A percentile compares a stretch with the other conserved stretches of the same genome.
These are phyloP conservation scores for Tinamus major DNA, from an alignment of 2,797 vertebrate genomes.

Conservation along the genomic window DNA sequence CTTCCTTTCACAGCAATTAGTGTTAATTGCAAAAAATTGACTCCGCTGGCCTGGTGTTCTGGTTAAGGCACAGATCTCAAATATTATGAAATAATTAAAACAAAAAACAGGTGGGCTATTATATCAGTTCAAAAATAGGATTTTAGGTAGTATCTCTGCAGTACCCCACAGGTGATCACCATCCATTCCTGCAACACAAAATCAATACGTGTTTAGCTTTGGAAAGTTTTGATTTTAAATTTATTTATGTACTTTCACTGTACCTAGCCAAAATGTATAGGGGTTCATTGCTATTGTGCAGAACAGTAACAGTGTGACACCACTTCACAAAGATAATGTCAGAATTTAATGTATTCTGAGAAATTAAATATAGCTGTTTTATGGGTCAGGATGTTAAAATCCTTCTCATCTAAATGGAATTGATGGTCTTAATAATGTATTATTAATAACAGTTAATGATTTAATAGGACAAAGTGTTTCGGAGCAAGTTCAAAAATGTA, in stretches of 20 bases:
- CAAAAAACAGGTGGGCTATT: background rate
- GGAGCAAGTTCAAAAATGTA: background rate
- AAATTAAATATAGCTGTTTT: background rate
- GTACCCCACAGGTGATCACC: background rate
- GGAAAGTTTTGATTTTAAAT: background rate
- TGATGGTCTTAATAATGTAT: background rate
- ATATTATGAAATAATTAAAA: background rate
- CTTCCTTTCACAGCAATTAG: background rate
- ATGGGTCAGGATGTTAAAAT: constrained; percentile 1
- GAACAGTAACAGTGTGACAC: background rate
- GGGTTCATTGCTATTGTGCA: background rate
- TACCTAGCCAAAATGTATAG: constrained; percentile 3
- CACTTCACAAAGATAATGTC: background rate
- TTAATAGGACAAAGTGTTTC: background rate
- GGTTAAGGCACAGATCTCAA: background rate
- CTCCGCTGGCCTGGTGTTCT: background rate
- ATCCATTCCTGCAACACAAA: background rate
- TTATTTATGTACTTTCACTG: background rate
- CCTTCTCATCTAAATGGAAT: background rate
- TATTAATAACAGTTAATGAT: background rate
- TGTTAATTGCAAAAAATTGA: background rate
- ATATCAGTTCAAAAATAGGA: background rate
- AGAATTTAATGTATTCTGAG: background rate
- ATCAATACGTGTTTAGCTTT: background rate
- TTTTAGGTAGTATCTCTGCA: background rate